phyloP scores from a whole-genome alignment of 2,113 vertebrate genomes.

The Glareola pratincola region DNA sequence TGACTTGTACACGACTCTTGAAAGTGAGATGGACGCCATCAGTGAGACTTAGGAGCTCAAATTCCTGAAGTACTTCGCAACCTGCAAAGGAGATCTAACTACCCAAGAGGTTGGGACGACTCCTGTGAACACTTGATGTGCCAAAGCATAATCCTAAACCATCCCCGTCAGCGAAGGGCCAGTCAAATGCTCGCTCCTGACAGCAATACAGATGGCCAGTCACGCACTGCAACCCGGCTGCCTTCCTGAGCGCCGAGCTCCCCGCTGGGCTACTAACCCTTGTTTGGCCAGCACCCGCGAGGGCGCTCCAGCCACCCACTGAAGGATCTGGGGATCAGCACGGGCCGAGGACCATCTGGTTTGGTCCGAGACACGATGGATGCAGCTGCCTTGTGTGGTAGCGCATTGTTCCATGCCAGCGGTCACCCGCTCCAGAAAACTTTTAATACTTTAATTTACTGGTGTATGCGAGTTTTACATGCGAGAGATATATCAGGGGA shows the following conservation, averaged over 20 bases:
- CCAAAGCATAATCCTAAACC: neutral
- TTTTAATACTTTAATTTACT: neutral
- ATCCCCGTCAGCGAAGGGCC: rapidly evolving
- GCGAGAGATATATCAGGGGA: neutral
- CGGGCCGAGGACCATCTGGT: neutral
- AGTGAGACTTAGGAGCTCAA: neutral
- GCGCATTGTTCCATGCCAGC: neutral
- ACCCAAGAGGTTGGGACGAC: neutral
- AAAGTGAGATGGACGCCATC: neutral
- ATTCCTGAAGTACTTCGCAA: neutral
- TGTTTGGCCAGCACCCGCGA: neutral
- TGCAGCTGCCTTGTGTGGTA: neutral
- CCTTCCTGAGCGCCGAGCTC: neutral
- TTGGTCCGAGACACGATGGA: neutral
- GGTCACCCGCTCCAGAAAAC: neutral
- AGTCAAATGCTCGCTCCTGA: neutral
- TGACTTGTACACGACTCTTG: neutral
- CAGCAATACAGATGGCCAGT: neutral
- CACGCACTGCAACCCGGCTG: rapidly evolving
- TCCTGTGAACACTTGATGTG: neutral
- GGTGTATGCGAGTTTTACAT: neutral
- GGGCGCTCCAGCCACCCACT: neutral
- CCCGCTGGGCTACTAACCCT: neutral
- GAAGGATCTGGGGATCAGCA: neutral
- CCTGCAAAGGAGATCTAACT: neutral